Percentiles rank a stretch among this genome's conserved stretches.
Evolutionary conservation across 1,140 invertebrate genomes (phyloP).

Genomic region (Eufriesea mexicana): DNA sequence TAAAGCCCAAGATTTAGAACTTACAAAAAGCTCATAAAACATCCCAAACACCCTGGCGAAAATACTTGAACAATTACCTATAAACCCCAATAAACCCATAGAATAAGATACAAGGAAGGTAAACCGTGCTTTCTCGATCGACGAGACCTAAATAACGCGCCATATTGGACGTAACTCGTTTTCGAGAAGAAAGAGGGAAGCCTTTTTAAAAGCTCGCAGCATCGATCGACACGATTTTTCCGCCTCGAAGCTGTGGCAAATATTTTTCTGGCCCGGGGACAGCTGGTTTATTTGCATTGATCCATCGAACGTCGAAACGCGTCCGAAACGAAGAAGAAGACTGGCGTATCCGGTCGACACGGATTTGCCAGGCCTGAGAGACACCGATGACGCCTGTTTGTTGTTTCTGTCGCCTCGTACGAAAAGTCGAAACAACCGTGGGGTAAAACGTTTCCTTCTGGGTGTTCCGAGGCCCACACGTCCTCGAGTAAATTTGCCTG

Average conservation of each 20-base stretch:
- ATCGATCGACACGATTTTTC: conserved; percentile 23
- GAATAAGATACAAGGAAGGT: too few species aligned
- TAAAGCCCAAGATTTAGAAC: too few species aligned
- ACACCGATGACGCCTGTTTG: conserved; percentile 71
- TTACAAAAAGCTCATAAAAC: too few species aligned
- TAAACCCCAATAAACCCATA: too few species aligned
- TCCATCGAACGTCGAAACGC: conserved; percentile 67
- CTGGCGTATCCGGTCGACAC: conserved; percentile 71
- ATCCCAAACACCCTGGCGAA: too few species aligned
- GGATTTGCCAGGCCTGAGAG: conserved; percentile 56
- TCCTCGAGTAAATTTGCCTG: conserved; percentile 8
- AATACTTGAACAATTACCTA: too few species aligned
- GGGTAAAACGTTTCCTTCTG: conserved; percentile 58
- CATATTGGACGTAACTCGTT: too few species aligned
- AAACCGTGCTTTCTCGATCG: too few species aligned
- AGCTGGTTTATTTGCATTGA: conserved; percentile 74
- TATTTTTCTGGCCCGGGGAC: conserved; percentile 63
- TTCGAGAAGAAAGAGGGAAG: not conserved
- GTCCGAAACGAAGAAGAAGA: conserved; percentile 58
- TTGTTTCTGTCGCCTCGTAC: conserved; percentile 72
- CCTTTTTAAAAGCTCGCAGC: conserved; percentile 8
- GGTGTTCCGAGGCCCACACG: conserved; percentile 52
- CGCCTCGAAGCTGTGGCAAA: conserved; percentile 51
- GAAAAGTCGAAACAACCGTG: conserved; percentile 66
- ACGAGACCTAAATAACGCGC: too few species aligned